These are phyloP conservation scores for Mastacembelus armatus DNA, from an alignment of 2,797 vertebrate species.

Conservation along the genomic window DNA sequence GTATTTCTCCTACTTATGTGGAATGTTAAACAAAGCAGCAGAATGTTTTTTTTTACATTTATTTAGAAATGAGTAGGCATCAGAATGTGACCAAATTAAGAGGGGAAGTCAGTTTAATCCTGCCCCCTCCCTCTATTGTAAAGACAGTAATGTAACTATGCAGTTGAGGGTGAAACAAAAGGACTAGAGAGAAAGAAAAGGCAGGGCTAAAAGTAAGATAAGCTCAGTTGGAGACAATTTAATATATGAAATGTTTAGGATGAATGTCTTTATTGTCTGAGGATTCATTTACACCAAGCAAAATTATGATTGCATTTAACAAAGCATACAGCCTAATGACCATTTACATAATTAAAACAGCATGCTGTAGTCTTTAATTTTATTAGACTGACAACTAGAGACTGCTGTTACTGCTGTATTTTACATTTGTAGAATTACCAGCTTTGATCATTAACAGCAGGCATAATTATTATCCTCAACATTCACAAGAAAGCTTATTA, in stretches of 20 bases:
- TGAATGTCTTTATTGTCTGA: background rate
- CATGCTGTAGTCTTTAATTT: too few relatives aligned
- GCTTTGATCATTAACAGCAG: too few relatives aligned
- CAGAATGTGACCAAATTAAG: constrained; percentile 29
- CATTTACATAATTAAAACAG: too few relatives aligned
- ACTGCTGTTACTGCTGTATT: too few relatives aligned
- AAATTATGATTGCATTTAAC: too few relatives aligned
- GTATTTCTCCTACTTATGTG: too few relatives aligned
- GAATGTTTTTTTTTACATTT: constrained; percentile 31
- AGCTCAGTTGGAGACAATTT: background rate
- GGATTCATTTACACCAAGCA: background rate
- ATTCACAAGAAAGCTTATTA: too few relatives aligned
- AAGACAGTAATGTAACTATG: constrained; percentile 74
- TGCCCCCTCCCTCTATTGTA: constrained; percentile 52
- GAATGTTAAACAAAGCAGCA: constrained; percentile 18
- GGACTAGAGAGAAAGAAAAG: constrained; percentile 51
- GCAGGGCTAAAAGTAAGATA: constrained; percentile 21
- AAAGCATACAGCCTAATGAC: too few relatives aligned
- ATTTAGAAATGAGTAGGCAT: background rate
- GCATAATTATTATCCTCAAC: too few relatives aligned
- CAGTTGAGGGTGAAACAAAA: constrained; percentile 65
- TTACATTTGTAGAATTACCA: background rate
- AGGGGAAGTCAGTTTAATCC: constrained; percentile 45
- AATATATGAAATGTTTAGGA: background rate
- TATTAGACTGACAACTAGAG: background rate